phyloP scores from a whole-genome alignment of 1,140 invertebrate genomes.

The Augochlora pura region DNA sequence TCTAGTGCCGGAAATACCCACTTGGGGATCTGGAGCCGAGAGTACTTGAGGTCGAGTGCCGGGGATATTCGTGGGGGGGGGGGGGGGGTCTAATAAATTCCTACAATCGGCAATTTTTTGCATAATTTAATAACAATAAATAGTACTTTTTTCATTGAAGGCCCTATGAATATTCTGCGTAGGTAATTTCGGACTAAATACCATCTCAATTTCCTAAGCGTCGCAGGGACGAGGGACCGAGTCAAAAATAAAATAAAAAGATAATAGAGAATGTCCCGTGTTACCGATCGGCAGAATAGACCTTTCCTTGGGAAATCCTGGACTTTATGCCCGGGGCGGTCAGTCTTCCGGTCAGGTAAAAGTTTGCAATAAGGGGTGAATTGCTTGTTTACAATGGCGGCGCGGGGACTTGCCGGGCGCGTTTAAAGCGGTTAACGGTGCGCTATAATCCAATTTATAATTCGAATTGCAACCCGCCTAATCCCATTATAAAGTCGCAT shows the following conservation, averaged over 20 bases:
- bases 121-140: no score
- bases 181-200: no score
- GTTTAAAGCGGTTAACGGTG: conserved; percentile 45
- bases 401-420: background rate
- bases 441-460: conserved; percentile 69
- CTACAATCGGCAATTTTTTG: no score
- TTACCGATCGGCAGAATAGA: background rate
- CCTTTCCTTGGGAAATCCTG: background rate
- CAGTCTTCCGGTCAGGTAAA: conserved; percentile 23
- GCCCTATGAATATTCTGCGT: no score
- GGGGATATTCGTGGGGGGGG: no score
- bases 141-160: no score
- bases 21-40: no score
- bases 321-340: conserved; percentile 24
- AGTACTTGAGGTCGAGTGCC: no score
- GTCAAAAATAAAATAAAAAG: background rate
- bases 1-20: no score
- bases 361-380: conserved; percentile 39
- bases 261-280: background rate
- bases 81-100: no score
- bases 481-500: conserved; percentile 71
- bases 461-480: conserved; percentile 65
- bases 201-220: no score
- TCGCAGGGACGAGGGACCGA: no score
- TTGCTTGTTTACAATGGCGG: conserved; percentile 47